phyloP scores from a whole-genome alignment of 92 coral and sea anemone species.

The Porites lobata region DNA sequence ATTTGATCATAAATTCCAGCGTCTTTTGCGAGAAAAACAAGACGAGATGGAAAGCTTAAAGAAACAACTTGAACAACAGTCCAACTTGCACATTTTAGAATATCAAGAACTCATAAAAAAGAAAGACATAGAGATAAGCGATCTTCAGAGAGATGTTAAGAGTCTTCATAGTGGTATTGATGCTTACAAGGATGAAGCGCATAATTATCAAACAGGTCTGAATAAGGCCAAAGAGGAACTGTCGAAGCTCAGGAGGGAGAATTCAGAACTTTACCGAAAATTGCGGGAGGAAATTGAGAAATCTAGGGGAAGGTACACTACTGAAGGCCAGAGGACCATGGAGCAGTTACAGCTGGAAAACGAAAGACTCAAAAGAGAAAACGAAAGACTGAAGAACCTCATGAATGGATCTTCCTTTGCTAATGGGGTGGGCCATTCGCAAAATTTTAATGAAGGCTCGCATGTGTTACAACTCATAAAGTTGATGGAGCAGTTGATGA shows the following conservation, averaged over 20 bases:
- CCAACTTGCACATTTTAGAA: slow-evolving; percentile 48
- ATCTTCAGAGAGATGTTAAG: slow-evolving; percentile 62
- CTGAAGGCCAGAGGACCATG: slow-evolving; percentile 38
- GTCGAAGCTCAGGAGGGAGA: slow-evolving; percentile 72
- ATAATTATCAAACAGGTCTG: slow-evolving; percentile 36
- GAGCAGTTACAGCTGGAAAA: slow-evolving; percentile 75
- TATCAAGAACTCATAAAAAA: slow-evolving; percentile 65
- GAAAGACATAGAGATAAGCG: slow-evolving; percentile 69
- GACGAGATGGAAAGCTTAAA: slow-evolving; percentile 74
- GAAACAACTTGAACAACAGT: slow-evolving; percentile 67
- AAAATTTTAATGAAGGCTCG: slow-evolving; percentile 55
- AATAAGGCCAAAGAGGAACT: slow-evolving; percentile 65
- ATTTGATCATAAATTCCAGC: slow-evolving; percentile 78
- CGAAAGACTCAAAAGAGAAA: slow-evolving; percentile 75
- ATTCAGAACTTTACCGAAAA: slow-evolving; percentile 76
- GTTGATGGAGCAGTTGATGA: slow-evolving; percentile 90
- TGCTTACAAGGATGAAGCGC: slow-evolving; percentile 38
- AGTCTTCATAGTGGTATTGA: slow-evolving; percentile 60
- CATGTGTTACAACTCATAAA: slow-evolving; percentile 82
- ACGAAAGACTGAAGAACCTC: slow-evolving; percentile 70
- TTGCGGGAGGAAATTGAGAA: slow-evolving; percentile 71
- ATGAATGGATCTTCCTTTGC: slow-evolving; percentile 22
- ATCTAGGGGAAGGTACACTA: slow-evolving; percentile 35
- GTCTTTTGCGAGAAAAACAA: slow-evolving; percentile 78
- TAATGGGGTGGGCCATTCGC: slow-evolving; percentile 44